Evolutionary conservation across 2,888 invertebrate genomes (phyloP).

Genomic region (Sphecodes monilicornis): DNA sequence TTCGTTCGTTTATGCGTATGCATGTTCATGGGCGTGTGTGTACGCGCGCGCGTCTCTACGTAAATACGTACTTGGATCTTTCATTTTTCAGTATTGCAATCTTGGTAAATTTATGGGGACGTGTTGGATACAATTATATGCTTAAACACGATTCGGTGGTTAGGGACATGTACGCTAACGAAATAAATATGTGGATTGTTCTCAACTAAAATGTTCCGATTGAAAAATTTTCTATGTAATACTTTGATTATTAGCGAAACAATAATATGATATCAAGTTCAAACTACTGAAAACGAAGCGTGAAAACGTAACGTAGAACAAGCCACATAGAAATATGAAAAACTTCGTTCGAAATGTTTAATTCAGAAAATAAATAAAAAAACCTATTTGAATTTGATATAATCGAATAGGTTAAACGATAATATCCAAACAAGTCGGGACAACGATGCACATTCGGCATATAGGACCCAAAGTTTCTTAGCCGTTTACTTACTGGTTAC

Average conservation of each 20-base stretch:
- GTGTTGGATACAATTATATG: constrained; percentile 79
- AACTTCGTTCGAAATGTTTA: constrained; percentile 80
- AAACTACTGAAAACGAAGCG: constrained; percentile 72
- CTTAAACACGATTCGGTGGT: constrained; percentile 81
- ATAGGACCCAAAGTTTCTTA: neutral
- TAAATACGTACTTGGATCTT: constrained; percentile 26
- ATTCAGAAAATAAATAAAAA: constrained; percentile 48
- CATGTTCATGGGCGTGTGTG: neutral
- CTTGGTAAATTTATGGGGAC: constrained; percentile 70
- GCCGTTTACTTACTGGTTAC: neutral
- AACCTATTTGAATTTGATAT: neutral
- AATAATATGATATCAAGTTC: constrained; percentile 53
- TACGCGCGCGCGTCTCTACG: neutral
- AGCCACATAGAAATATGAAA: constrained; percentile 79
- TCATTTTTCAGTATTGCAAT: constrained; percentile 31
- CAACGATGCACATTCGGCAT: neutral
- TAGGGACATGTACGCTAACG: constrained; percentile 75
- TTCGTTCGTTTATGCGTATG: neutral
- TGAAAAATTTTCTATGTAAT: constrained; percentile 21
- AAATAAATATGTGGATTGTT: constrained; percentile 80
- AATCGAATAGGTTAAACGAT: neutral
- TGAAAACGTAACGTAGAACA: constrained; percentile 81
- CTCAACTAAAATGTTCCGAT: constrained; percentile 59
- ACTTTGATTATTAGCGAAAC: constrained; percentile 45
- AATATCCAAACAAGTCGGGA: neutral